Base-by-base conservation (phyloP, 2,888 invertebrate genomes). In the Caenorhabditis plicata region DNA sequence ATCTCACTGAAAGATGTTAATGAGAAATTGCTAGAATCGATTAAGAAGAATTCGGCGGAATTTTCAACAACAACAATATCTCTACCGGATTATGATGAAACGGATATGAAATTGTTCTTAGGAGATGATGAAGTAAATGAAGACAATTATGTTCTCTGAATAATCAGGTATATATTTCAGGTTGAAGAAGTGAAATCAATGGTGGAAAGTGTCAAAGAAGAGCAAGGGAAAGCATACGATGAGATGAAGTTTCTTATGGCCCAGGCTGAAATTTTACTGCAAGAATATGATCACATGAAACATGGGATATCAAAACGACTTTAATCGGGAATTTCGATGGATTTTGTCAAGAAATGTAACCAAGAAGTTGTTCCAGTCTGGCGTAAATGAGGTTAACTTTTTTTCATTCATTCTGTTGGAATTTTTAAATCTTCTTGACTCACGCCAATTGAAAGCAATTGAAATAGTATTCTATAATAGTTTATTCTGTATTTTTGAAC, bases 81-180 rank as follows among this genome's bases (percentile, higher is more conserved):
- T 4, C 22, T 68, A 25, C 68, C 68, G 13, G 60, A 64, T 7
- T 68, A 42, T 36, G 68, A 68, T 31, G 22, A 42, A 3, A 39
- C 39, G 15, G 68, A 68, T 36, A 68, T 68, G 68, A 49, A 63
- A 26, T 36, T 55, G 20, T 48, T 68, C 2, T 27, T 68, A 17
- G 68, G 68, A 22, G 43, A 60, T n/a, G 60, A 54, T 15, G 52
- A 57, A 42, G 67, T 66, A 32, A 29, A 11, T 11, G 23, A 13
- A 8, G 11, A n/a, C n/a, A n/a, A n/a, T n/a, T n/a, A n/a, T n/a
- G n/a, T n/a, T n/a, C n/a, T n/a, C n/a, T n/a, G 13, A 13, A 41
- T 33, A 15, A 15, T 7, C 17, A 26, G 7, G n/a, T 31, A 25
- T 46, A 22, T 15, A 51, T 47, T 45, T 9, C 40, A 60, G 60